Evolutionary conservation across 2,888 invertebrate species (phyloP), one percentile per base, ranked within the genome.

Genomic region (Dryobotodes eremita): DNA sequence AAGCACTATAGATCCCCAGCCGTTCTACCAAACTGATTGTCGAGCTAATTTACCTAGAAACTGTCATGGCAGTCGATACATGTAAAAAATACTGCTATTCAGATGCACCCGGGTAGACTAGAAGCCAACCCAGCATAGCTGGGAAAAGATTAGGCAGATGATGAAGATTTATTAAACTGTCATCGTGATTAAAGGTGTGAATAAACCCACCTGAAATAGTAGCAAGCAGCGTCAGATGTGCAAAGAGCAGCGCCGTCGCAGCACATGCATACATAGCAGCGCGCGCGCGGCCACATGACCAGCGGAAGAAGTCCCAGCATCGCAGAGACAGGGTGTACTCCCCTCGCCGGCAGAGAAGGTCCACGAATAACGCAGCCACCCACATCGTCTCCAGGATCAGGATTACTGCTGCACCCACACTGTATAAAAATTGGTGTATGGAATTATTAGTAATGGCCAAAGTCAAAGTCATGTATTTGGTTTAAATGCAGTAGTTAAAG

Each of bases 341-440:
- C 13, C 97, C 97, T 0, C 96, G 92, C 0, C 97, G 94, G 74
- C 96, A 96, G 15, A 97, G 90, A 36, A 97, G 91, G 90, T 97
- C 97, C 79, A 97, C 95, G 89, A 97, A 97, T 5, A 97, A 79
- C 0, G 96, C 97, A 13, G 92, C 94, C 61, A 96, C 97, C 97
- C 97, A 97, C 97, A 97, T 97, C 50, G 96, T 97, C 90, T 97
- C 97, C 82, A 97, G 84, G 11, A 96, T 85, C n/a, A 97, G 90
- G 8, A 97, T 94, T 65, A 94, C 83, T 1, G 93, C 95, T 75
- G 97, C 95, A 2, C 96, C 96, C 20, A 94, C 94, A 20, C 97
- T 97, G 90, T 5, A 42, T 17, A 11, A 17, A 31, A 36, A 59
- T 15, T 13, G 7, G 11, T 17, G 11, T 36, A 70, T 20, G 6